phyloP scores from a whole-genome alignment of 2,797 vertebrate genomes.

The Gobio occitaniae region DNA sequence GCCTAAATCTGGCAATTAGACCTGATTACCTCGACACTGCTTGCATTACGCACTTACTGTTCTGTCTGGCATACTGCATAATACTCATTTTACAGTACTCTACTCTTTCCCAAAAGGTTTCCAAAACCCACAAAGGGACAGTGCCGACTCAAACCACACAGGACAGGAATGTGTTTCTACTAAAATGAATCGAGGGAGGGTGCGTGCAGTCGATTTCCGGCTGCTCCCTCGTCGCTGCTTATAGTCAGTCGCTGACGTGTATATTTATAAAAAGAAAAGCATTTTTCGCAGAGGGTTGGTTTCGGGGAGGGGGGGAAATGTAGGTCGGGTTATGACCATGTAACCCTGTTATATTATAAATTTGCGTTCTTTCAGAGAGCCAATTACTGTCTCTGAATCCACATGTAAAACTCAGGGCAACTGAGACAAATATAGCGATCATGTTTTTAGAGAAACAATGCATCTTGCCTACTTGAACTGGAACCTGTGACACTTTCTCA shows the following conservation, averaged over 20 bases:
- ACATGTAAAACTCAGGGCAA: constrained; percentile 81
- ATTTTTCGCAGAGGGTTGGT: constrained; percentile 52
- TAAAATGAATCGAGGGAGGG: constrained; percentile 46
- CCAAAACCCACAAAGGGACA: constrained; percentile 57
- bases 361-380: constrained; percentile 73
- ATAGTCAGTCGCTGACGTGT: constrained; percentile 67
- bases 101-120: constrained; percentile 46
- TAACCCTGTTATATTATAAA: constrained; percentile 73
- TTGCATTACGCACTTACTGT: constrained; percentile 83
- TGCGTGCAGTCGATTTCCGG: constrained; percentile 28
- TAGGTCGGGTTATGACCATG: constrained; percentile 61
- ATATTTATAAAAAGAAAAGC: constrained; percentile 71
- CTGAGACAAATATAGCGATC: constrained; percentile 74
- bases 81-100: constrained; percentile 43
- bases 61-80: constrained; percentile 69
- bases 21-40: constrained; percentile 85
- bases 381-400: constrained; percentile 74
- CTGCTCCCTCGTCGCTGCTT: constrained; percentile 46
- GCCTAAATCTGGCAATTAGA: constrained; percentile 66
- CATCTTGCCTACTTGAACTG: constrained; percentile 75
- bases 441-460: constrained; percentile 66
- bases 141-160: constrained; percentile 57
- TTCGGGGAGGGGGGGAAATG: constrained; percentile 69
- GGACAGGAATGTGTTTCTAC: constrained; percentile 63
- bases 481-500: constrained; percentile 57